These are phyloP conservation scores for Mugil cephalus DNA, from an alignment of 2,113 vertebrate species.

Conservation along the genomic window DNA sequence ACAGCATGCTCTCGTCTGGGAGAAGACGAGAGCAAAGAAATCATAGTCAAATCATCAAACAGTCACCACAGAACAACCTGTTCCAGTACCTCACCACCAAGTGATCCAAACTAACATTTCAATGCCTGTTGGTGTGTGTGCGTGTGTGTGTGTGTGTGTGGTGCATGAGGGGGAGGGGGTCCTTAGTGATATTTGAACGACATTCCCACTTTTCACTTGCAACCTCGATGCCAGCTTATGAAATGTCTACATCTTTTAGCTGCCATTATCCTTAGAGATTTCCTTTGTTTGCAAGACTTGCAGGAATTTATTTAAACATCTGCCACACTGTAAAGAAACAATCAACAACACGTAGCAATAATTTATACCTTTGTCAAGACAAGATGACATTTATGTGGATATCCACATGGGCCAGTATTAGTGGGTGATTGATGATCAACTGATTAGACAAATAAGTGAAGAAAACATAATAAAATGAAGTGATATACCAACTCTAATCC, in stretches of 20 bases:
- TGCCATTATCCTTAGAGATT: conserved; percentile 56
- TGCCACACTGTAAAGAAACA: conserved; percentile 27
- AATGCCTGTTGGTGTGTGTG: conserved; percentile 17
- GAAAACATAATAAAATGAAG: conserved; percentile 45
- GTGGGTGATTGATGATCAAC: conserved; percentile 24
- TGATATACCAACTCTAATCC: conserved; percentile 64
- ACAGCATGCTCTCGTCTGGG: conserved; percentile 60
- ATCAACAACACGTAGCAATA: background rate
- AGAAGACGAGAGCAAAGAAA: conserved; percentile 53
- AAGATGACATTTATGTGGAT: conserved; percentile 26
- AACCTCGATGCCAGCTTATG: conserved; percentile 38
- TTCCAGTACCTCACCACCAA: conserved; percentile 30
- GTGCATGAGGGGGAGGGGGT: background rate
- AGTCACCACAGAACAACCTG: conserved; percentile 34
- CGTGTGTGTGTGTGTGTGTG: background rate
- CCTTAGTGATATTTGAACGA: conserved; percentile 21
- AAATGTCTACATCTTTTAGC: conserved; percentile 62
- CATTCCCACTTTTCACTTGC: conserved; percentile 19
- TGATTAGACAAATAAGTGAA: conserved; percentile 2
- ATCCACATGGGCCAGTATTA: conserved; percentile 13
- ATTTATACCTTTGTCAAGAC: conserved; percentile 35
- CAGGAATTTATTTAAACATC: background rate
- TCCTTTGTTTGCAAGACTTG: conserved; percentile 26
- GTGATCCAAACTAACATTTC: conserved; percentile 33
- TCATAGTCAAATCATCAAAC: conserved; percentile 28